These are phyloP conservation scores for Sebastes hubbsi DNA, from an alignment of 2,797 vertebrate genomes.

Conservation along the genomic window DNA sequence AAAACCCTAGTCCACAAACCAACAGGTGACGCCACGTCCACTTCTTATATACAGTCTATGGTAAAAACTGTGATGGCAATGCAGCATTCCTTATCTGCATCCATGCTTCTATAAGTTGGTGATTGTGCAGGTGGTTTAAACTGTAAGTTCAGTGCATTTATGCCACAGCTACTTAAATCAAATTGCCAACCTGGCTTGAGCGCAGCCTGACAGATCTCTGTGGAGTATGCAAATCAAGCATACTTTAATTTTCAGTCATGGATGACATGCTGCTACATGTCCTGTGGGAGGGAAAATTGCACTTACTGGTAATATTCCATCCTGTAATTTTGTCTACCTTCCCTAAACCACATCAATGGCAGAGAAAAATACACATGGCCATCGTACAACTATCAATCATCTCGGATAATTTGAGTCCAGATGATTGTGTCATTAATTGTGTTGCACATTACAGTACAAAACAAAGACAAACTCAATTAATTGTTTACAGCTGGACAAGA, in stretches of 20 bases:
- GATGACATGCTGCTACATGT: slow-evolving; percentile 54
- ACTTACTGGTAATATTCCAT: slow-evolving; percentile 64
- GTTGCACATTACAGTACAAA: slow-evolving; percentile 41
- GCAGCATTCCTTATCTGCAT: not conserved
- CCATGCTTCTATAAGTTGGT: not conserved
- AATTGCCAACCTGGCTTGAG: slow-evolving; percentile 16
- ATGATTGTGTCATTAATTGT: slow-evolving; percentile 47
- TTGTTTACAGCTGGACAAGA: slow-evolving; percentile 44
- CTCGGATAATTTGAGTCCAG: slow-evolving; percentile 39
- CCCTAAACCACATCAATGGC: slow-evolving; percentile 64
- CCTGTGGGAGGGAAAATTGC: slow-evolving; percentile 44
- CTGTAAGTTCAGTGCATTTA: not conserved
- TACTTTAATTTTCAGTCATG: slow-evolving; percentile 40
- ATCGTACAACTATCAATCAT: slow-evolving; percentile 54
- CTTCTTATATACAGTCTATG: too few relatives aligned
- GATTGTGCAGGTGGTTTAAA: slow-evolving; percentile 5
- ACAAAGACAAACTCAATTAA: slow-evolving; percentile 40
- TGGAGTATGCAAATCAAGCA: slow-evolving; percentile 45
- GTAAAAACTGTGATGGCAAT: not conserved
- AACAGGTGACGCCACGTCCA: too few relatives aligned
- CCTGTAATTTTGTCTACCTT: slow-evolving; percentile 70
- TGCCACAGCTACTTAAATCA: slow-evolving; percentile 24
- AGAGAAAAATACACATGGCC: slow-evolving; percentile 60
- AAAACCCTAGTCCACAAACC: not conserved
- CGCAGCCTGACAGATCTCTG: slow-evolving; percentile 34